Evolutionary conservation across 2,797 vertebrate species (phyloP), one percentile per base, ranked within the genome.

Genomic region (Siniperca scherzeri): DNA sequence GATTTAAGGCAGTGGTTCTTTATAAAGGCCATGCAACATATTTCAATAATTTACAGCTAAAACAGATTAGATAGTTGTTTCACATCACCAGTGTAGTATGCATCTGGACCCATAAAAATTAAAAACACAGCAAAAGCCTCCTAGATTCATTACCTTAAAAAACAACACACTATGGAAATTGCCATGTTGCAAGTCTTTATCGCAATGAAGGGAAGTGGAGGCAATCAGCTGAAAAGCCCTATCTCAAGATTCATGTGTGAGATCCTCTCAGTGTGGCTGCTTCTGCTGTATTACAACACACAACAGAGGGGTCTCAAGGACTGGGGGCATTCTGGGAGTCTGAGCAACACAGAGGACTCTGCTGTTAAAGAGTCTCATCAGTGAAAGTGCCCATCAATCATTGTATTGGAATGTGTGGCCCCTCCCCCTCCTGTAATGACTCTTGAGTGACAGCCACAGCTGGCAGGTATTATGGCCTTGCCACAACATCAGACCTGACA

Each of bases 371-470:
- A 83, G 82, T 85, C 81, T 93, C 93, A 93, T 95, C 91, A 93
- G 90, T 83, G 84, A 87, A 89, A 92, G 90, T 88, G 84, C 56
- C 81, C 78, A 93, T 95, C 92, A 88, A 85, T 95, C 91, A 93
- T 70, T 33, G 53, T 68, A 71, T 69, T 75, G 76, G 87, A 92
- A 84, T 87, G 84, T 55, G 60, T 62, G 69, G 80, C 68, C 82
- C 87, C 87, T 80, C 81, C 80, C 67, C 67, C 67, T 78, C 42
- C 73, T 70, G 82, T 81, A 82, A 88, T 74, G 76, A 79, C 42
- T 64, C 40, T 72, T 87, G 91, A 95, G 87, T 90, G 93, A 92
- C 92, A 91, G 89, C 76, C 75, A 84, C 91, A 93, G 90, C 91
- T 94, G 91, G 85, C 77, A 84, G 89, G 80, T 83, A 69, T 84